These are phyloP conservation scores for Hippocampus mohnikei DNA, from an alignment of 2,113 vertebrate species.

Conservation along the genomic window DNA sequence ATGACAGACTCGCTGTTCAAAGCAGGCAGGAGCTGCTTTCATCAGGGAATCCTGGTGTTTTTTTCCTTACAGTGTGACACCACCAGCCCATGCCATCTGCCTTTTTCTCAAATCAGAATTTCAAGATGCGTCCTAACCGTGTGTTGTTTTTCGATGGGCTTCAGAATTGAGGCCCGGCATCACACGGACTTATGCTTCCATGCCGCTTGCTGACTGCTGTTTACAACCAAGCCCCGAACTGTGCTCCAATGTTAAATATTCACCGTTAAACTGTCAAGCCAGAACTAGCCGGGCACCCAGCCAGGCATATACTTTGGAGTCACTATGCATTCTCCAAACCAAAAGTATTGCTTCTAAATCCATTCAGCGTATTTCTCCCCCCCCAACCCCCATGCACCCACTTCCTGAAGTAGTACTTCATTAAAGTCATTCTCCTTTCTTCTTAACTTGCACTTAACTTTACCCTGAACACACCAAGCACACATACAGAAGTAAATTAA, in stretches of 20 bases:
- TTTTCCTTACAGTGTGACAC: conserved; percentile 63
- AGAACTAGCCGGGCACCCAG: conserved; percentile 54
- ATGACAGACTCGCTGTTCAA: conserved; percentile 75
- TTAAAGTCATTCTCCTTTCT: conserved; percentile 8
- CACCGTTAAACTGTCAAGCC: conserved; percentile 73
- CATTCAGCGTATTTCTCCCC: conserved; percentile 13
- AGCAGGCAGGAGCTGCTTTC: conserved; percentile 70
- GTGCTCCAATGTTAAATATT: conserved; percentile 71
- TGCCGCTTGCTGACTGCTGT: conserved; percentile 58
- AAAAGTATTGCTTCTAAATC: conserved; percentile 34
- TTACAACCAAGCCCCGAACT: conserved; percentile 59
- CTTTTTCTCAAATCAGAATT: conserved; percentile 66
- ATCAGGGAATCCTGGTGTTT: conserved; percentile 66
- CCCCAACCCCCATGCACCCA: conserved; percentile 15
- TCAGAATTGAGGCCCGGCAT: conserved; percentile 47
- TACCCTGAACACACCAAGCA: conserved; percentile 30
- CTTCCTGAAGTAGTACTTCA: conserved; percentile 24
- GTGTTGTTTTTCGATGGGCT: conserved; percentile 62
- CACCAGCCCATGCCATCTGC: conserved; percentile 75
- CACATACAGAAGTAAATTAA: conserved; percentile 5
- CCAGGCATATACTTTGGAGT: conserved; percentile 56
- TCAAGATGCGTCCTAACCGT: conserved; percentile 58
- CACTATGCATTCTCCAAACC: conserved; percentile 21
- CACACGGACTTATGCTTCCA: conserved; percentile 51
- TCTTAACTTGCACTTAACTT: conserved; percentile 25